Conservation (phyloP, 1,140 invertebrate genomes). For the Drosophila watanabei region DNA sequence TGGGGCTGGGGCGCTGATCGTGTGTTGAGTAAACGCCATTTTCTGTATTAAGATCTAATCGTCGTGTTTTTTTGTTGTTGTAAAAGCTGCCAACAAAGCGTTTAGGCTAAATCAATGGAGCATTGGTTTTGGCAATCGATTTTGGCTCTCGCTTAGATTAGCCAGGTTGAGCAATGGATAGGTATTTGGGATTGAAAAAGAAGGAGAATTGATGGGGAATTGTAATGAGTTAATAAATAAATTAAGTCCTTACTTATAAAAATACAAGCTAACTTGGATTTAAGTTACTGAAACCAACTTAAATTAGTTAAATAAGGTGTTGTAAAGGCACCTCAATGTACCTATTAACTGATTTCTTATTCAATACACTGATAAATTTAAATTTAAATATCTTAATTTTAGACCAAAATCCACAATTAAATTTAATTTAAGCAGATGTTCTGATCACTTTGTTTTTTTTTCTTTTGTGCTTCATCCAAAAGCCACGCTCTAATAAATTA, state of each 20-base stretch:
- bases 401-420: background rate
- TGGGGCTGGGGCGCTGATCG: slow-evolving; percentile 25
- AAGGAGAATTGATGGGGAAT: background rate
- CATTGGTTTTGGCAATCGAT: slow-evolving; percentile 43
- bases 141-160: slow-evolving; percentile 21
- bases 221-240: background rate
- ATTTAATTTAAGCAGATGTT: background rate
- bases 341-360: accelerated
- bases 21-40: slow-evolving; percentile 65
- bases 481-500: slow-evolving; percentile 12
- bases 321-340: background rate
- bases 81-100: slow-evolving; percentile 57
- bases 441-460: background rate
- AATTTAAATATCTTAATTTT: background rate
- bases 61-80: slow-evolving; percentile 24
- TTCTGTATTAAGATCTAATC: slow-evolving; percentile 75
- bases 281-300: background rate
- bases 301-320: background rate
- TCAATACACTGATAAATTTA: background rate
- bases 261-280: accelerated
- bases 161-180: slow-evolving; percentile 17
- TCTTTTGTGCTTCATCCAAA: background rate
- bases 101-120: slow-evolving; percentile 34
- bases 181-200: background rate
- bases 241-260: background rate